phyloP scores from a whole-genome alignment of 1,140 invertebrate species.

The Adelges cooleyi region DNA sequence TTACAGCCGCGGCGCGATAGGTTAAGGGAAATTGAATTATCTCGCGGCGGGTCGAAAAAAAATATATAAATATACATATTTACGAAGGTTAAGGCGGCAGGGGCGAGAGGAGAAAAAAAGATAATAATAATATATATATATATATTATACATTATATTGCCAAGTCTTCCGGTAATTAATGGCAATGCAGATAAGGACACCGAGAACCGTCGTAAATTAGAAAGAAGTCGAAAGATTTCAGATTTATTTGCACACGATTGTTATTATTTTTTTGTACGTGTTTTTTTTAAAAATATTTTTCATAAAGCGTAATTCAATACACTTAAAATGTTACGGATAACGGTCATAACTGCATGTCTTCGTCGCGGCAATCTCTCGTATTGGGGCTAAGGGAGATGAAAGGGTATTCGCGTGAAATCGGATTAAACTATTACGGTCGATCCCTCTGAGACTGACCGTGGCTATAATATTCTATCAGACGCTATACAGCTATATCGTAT shows the following conservation, averaged over 20 bases:
- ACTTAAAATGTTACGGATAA: too few species aligned
- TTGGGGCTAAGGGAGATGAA: too few species aligned
- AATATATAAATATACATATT: slow-evolving; percentile 16
- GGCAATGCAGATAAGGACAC: slow-evolving; percentile 20
- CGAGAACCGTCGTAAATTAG: slow-evolving; percentile 6
- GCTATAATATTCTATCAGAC: too few species aligned
- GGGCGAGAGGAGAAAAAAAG: background rate
- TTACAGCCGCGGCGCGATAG: slow-evolving; percentile 16
- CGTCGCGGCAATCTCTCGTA: too few species aligned
- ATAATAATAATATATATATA: slow-evolving; percentile 17
- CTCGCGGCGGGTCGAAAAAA: slow-evolving; percentile 23
- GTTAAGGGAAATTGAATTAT: slow-evolving; percentile 29
- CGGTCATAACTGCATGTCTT: too few species aligned
- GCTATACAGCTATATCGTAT: too few species aligned
- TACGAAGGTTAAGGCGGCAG: background rate
- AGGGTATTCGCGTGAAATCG: too few species aligned
- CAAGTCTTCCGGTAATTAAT: slow-evolving; percentile 29
- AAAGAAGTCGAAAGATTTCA: slow-evolving; percentile 23
- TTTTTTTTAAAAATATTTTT: slow-evolving; percentile 14
- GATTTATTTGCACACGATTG: slow-evolving; percentile 7
- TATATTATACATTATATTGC: slow-evolving; percentile 23
- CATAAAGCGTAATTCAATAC: too few species aligned
- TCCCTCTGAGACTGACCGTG: too few species aligned
- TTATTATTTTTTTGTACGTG: background rate
- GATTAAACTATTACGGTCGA: too few species aligned